Percentiles rank a stretch among this genome's conserved stretches.
phyloP scores from a whole-genome alignment of 2,888 invertebrate species.

The Cybosia mesomella region DNA sequence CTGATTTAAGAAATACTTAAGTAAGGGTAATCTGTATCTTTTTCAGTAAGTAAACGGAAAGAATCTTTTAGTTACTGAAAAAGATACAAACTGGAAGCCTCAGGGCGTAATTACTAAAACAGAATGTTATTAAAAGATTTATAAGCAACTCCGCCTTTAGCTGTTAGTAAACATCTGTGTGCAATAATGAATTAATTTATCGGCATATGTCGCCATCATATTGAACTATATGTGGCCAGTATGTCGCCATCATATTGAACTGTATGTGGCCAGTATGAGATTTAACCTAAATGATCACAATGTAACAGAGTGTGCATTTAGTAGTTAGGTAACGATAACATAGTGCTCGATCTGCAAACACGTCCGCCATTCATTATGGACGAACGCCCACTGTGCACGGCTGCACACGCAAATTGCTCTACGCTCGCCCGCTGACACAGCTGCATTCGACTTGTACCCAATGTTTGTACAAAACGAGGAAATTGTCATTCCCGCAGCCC shows the following conservation, averaged over 20 bases:
- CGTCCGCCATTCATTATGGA: constrained; percentile 75
- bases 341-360: constrained; percentile 69
- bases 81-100: not conserved
- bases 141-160: constrained; percentile 23
- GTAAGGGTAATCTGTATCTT: not conserved
- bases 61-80: not conserved
- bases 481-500: constrained; percentile 60
- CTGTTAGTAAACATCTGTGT: constrained; percentile 22
- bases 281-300: constrained; percentile 61
- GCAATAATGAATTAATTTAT: constrained; percentile 38
- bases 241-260: constrained; percentile 45
- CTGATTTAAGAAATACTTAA: not conserved
- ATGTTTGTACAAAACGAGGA: constrained; percentile 70
- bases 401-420: constrained; percentile 81
- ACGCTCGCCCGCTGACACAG: constrained; percentile 76
- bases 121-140: constrained; percentile 14
- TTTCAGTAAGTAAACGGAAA: not conserved
- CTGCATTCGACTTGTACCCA: constrained; percentile 63
- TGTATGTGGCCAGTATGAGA: constrained; percentile 56
- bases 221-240: constrained; percentile 54
- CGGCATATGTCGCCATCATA: constrained; percentile 34
- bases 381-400: constrained; percentile 80
- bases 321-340: constrained; percentile 59
- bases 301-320: constrained; percentile 50
- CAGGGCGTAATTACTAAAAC: constrained; percentile 6